These are phyloP conservation scores for Morelia viridis DNA, from an alignment of 2,797 vertebrate genomes.

Conservation along the genomic window DNA sequence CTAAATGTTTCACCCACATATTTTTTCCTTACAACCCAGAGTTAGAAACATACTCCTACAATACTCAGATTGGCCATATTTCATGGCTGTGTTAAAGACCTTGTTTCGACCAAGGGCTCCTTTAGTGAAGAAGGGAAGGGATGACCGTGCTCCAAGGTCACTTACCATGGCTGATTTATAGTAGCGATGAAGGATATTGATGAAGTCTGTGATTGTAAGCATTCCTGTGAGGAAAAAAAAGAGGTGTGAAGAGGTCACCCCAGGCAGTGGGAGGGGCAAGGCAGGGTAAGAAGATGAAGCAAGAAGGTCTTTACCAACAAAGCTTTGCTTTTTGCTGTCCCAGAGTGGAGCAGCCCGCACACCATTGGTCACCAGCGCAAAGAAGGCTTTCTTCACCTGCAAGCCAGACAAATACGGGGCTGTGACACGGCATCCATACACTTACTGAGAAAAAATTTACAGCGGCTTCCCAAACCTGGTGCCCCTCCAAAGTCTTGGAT, in stretches of 20 bases:
- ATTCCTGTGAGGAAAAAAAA: conserved; percentile 78
- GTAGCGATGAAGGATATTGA: conserved; percentile 97
- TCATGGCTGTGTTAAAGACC: background rate
- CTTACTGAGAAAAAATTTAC: background rate
- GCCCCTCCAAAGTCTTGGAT: background rate
- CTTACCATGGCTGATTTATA: conserved; percentile 98
- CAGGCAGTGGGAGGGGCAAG: fast-evolving
- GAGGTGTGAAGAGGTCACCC: background rate
- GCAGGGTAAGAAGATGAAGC: background rate
- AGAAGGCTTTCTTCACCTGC: conserved; percentile 98
- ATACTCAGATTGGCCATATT: background rate
- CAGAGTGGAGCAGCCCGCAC: conserved; percentile 94
- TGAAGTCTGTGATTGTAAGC: conserved; percentile 98
- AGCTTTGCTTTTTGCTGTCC: conserved; percentile 97
- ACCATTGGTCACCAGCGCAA: conserved; percentile 95
- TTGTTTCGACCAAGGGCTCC: background rate
- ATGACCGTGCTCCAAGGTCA: background rate
- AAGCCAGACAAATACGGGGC: background rate
- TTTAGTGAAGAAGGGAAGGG: background rate
- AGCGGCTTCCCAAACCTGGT: background rate
- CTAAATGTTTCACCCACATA: background rate
- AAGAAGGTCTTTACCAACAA: conserved; percentile 84
- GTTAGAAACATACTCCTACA: background rate
- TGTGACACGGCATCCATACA: background rate
- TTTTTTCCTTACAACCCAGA: background rate